A percentile compares a stretch with the other conserved stretches of the same genome.
These are phyloP conservation scores for Hemicordylus capensis DNA, from an alignment of 2,113 vertebrate species.

Conservation along the genomic window DNA sequence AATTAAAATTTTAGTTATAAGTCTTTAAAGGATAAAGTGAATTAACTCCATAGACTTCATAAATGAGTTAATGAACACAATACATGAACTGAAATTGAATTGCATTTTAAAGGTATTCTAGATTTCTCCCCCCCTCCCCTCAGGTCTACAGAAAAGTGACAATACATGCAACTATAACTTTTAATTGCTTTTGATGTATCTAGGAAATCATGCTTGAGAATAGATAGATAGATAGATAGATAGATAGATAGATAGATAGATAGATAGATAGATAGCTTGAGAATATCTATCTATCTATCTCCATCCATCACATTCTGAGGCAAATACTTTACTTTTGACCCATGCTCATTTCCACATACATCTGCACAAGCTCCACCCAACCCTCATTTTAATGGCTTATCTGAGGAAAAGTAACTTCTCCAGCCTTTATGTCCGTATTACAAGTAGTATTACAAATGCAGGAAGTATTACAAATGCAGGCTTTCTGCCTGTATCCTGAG, in stretches of 20 bases:
- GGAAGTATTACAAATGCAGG: too few species aligned
- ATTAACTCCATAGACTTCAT: conserved; percentile 59
- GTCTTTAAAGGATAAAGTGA: conserved; percentile 58
- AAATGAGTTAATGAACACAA: conserved; percentile 53
- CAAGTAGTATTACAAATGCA: too few species aligned
- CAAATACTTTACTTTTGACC: not conserved
- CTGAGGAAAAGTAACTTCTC: not conserved
- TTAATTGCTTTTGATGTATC: conserved; percentile 47
- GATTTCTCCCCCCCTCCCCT: not conserved
- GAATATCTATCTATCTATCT: not conserved
- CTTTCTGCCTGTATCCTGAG: too few species aligned
- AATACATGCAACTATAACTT: conserved; percentile 19
- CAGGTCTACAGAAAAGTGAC: conserved; percentile 19
- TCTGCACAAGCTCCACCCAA: not conserved
- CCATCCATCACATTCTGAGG: not conserved
- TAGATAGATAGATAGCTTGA: too few species aligned
- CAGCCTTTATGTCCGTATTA: not conserved
- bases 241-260: too few species aligned
- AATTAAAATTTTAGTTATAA: conserved; percentile 62
- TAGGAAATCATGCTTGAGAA: not conserved
- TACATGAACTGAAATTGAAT: conserved; percentile 36
- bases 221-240: too few species aligned
- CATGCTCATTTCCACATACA: not conserved
- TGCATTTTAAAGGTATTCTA: conserved; percentile 49
- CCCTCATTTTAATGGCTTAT: not conserved